phyloP scores from a whole-genome alignment of 2,888 invertebrate species.

The Atrina japonica region DNA sequence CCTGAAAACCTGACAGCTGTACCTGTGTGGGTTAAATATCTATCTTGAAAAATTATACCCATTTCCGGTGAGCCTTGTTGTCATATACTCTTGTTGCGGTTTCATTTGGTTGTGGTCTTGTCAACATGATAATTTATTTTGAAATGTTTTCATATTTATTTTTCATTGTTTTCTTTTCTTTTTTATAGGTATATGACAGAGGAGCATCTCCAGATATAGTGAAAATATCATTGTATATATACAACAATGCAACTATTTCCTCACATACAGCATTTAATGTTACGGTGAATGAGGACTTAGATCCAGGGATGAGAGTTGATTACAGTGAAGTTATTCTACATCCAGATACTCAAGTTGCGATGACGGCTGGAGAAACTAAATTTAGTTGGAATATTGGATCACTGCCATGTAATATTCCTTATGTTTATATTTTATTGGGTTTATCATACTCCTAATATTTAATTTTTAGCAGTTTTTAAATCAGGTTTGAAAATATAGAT shows the following conservation, averaged over 20 bases:
- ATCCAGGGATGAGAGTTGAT: conserved; percentile 42
- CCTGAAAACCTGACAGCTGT: too few relatives aligned
- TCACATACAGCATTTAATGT: conserved; percentile 34
- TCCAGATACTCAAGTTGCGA: conserved; percentile 8
- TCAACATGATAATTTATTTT: too few relatives aligned
- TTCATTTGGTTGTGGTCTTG: too few relatives aligned
- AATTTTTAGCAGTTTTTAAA: too few relatives aligned
- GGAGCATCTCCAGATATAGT: conserved; percentile 8
- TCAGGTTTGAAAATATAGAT: too few relatives aligned
- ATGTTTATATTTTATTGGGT: neutral
- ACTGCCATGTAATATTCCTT: conserved; percentile 33
- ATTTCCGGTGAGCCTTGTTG: too few relatives aligned
- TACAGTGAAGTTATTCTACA: conserved; percentile 28
- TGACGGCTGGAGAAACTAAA: conserved; percentile 19
- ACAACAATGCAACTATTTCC: conserved; percentile 28
- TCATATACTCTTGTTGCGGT: too few relatives aligned
- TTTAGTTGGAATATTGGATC: conserved; percentile 47
- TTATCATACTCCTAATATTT: too few relatives aligned
- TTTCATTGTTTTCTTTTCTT: too few relatives aligned
- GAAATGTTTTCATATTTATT: neutral
- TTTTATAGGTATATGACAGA: conserved; percentile 21
- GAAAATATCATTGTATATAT: conserved; percentile 42
- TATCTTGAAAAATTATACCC: too few relatives aligned
- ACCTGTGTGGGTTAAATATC: too few relatives aligned
- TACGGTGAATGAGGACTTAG: conserved; percentile 38